These are phyloP conservation scores for Notolepis coatsorum DNA, from an alignment of 2,797 vertebrate species.

Conservation along the genomic window DNA sequence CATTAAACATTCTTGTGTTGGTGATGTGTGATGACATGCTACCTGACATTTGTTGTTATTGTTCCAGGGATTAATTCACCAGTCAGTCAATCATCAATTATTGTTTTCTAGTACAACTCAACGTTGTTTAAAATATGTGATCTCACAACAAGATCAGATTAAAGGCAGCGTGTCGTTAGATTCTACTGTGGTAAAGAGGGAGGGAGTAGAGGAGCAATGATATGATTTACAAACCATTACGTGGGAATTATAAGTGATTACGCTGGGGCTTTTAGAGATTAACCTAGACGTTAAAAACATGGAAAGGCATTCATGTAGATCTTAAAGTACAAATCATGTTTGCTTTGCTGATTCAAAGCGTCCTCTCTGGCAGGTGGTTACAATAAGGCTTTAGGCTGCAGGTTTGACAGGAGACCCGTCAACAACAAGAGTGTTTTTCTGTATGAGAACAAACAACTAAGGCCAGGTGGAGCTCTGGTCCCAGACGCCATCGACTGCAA, in stretches of 20 bases:
- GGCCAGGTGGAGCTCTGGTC: no score
- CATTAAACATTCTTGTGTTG: no score
- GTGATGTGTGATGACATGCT: no score
- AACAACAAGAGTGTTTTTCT: not conserved
- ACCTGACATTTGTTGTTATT: no score
- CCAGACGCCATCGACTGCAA: no score
- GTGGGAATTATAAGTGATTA: constrained; percentile 43
- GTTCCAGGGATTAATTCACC: no score
- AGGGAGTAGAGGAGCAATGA: constrained; percentile 29
- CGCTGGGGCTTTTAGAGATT: constrained; percentile 23
- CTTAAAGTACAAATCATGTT: constrained; percentile 23
- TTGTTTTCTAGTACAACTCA: no score
- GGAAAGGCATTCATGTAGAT: constrained; percentile 27
- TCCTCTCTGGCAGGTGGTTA: constrained; percentile 6
- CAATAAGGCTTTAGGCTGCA: not conserved
- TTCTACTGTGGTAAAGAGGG: constrained; percentile 1
- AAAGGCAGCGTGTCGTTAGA: constrained; percentile 14
- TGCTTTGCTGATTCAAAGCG: constrained; percentile 15
- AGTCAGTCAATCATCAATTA: no score
- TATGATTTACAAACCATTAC: constrained; percentile 39
- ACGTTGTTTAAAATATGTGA: constrained; percentile 17
- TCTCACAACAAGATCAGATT: constrained; percentile 38
- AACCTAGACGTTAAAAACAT: constrained; percentile 31
- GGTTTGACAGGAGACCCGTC: not conserved
- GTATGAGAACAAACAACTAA: no score